Conservation (phyloP, 2,797 vertebrate genomes). For the Tenualosa thibaudeaui region DNA sequence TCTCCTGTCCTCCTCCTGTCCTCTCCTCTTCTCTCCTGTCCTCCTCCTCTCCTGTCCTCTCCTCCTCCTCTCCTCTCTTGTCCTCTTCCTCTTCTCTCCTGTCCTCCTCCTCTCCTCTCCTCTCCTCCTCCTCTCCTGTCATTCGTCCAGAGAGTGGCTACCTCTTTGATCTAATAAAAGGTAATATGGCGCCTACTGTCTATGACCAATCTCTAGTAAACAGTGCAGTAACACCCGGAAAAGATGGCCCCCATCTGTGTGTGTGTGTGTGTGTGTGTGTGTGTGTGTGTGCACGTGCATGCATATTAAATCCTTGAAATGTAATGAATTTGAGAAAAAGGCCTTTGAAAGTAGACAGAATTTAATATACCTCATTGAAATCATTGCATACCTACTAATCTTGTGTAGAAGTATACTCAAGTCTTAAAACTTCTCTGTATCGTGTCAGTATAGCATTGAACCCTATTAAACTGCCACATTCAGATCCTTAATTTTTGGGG, state of each 20-base stretch:
- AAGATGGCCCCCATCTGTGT: not conserved
- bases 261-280: too few species aligned
- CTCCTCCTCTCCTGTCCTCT: not conserved
- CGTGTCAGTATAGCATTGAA: too few species aligned
- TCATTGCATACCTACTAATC: too few species aligned
- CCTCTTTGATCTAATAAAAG: not conserved
- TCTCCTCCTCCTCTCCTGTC: not conserved
- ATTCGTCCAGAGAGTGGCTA: not conserved
- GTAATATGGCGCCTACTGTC: not conserved
- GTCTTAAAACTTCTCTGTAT: too few species aligned
- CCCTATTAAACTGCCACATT: too few species aligned
- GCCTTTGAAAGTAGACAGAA: too few species aligned
- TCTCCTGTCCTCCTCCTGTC: not conserved
- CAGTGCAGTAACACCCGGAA: not conserved
- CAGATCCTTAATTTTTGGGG: too few species aligned
- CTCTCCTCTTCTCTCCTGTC: not conserved
- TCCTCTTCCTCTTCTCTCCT: conserved; percentile 37
- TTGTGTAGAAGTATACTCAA: too few species aligned
- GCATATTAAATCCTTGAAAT: too few species aligned
- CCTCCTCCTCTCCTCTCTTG: conserved; percentile 1
- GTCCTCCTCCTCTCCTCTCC: not conserved
- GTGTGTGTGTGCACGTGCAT: too few species aligned
- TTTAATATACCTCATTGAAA: too few species aligned
- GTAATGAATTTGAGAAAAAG: too few species aligned
- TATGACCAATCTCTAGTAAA: not conserved